Evolutionary conservation across 2,113 vertebrate species (phyloP).

Genomic region (Furnarius figulus): DNA sequence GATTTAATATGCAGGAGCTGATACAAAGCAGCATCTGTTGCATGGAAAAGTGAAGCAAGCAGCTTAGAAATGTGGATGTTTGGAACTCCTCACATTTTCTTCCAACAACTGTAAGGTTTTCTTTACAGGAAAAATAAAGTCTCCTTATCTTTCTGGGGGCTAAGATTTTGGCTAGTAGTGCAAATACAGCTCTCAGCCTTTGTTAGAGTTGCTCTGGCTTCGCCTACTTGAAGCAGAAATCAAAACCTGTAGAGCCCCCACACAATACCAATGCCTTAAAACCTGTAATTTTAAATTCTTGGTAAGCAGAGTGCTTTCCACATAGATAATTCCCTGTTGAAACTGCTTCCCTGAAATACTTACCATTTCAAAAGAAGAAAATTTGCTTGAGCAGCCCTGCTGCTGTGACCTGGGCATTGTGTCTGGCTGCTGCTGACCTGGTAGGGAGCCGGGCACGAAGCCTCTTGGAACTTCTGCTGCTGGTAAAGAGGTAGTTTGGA

Average conservation of each 20-base stretch:
- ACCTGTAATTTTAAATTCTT: neutral
- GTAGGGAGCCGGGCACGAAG: neutral
- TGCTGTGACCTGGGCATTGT: neutral
- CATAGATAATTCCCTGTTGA: neutral
- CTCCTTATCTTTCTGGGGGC: neutral
- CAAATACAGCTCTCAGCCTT: neutral
- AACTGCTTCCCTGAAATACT: neutral
- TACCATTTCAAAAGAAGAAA: neutral
- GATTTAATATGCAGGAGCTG: constrained; percentile 65
- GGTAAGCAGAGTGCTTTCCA: neutral
- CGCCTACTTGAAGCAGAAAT: neutral
- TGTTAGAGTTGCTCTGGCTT: constrained; percentile 5
- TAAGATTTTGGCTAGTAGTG: neutral
- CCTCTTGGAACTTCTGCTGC: neutral
- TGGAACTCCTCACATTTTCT: neutral
- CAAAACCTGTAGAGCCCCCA: neutral
- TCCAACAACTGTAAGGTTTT: neutral
- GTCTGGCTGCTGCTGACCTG: neutral
- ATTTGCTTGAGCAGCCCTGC: neutral
- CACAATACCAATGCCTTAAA: neutral
- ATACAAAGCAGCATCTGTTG: constrained; percentile 72
- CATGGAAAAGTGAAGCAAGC: neutral
- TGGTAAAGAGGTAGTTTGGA: neutral
- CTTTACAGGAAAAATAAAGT: neutral
- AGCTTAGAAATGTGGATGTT: constrained; percentile 28